Evolutionary conservation across 2,888 invertebrate genomes (phyloP), one percentile per base, ranked within the genome.

Genomic region (Oscheius sp.): DNA sequence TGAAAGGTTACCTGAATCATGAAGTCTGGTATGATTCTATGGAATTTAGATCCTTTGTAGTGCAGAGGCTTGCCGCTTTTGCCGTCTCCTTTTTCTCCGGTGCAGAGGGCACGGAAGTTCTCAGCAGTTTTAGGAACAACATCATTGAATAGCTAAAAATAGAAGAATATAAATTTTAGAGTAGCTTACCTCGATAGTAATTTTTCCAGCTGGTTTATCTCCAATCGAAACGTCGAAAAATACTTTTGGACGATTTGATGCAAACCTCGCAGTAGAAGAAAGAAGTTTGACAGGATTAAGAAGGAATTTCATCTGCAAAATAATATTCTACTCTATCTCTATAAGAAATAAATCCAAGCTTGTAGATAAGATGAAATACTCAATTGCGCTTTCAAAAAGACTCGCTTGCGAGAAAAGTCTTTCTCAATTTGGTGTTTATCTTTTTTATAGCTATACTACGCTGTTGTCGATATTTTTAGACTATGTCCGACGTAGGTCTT

Each of bases 81-180:
- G 29, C 84, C 82, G 89, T 93, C 97, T 0, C 98, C 98, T 89
- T 96, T 95, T 89, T 99, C 98, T 88, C 88, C 88, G 13, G 88
- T 89, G 74, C 88, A 88, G 18, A 88, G 77, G 2, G 83, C 82
- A 23, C 88, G 78, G 80, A 88, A 89, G 75, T 88, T 85, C 88
- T 91, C 91, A 1, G 94, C 95, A 7, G 99, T 99, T 89, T 93
- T 93, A 0, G 99, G 99, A 0, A 95, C 96, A 46, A 99, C 92
- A 89, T 99, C 99, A 84, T 92, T 91, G 87, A 94, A 92, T 84
- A 96, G 91, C 94, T 96, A 91, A 59, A 87, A 23, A 27, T 49
- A 5, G 3, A 49, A 49, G 13, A 18, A 18, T 49, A 12, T 21
- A 25, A 41, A 43, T 21, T 45, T 2, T n/a, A 27, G 59, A n/a